Evolutionary conservation across 2,797 vertebrate genomes (phyloP), one percentile per base, ranked within the genome.

Genomic region (Phataginus tetradactyla): DNA sequence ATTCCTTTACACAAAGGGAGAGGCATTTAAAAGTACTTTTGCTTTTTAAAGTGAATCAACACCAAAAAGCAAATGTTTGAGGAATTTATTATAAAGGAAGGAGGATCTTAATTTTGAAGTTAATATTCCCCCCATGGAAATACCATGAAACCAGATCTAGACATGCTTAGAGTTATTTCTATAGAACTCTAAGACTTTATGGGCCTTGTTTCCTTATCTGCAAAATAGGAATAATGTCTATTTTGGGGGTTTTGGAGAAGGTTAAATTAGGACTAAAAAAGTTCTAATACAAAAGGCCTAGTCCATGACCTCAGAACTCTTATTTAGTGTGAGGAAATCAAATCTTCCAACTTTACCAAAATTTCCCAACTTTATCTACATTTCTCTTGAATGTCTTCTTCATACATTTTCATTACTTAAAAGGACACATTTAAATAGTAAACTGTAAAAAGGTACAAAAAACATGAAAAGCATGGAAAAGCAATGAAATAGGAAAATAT

Each of bases 361-460:
- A 49, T 71, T 91, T 75, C 29, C n/a, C 25, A 68, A 75, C 13
- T 84, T 64, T 69, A 61, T 63, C 45, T 89, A 49, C 21, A 68
- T 77, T 79, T 90, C 45, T 39, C 51, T 75, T 75, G 57, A 97
- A 57, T 37, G 14, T 71, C n/a, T 79, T 80, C n/a, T 91, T 64
- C 85, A 64, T 72, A 25, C 0, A 21, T 79, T 45, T 34, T 87
- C 61, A 61, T 69, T 83, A 90, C 53, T 83, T 68, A 90, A 87
- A 90, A 90, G 7, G 63, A 87, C 5, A 64, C 10, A 85, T 64
- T 81, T 57, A 71, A 87, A 64, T 87, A 84, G n/a, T 49, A 81
- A 96, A 74, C 29, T 34, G 3, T 32, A 81, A 72, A 94, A 59
- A 78, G 20, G 11, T 86, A 3, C 32, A 81, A 91, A 81, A 91